Conservation (phyloP, 2,888 invertebrate genomes). For the Kuschelorhynchus macadamiae region DNA sequence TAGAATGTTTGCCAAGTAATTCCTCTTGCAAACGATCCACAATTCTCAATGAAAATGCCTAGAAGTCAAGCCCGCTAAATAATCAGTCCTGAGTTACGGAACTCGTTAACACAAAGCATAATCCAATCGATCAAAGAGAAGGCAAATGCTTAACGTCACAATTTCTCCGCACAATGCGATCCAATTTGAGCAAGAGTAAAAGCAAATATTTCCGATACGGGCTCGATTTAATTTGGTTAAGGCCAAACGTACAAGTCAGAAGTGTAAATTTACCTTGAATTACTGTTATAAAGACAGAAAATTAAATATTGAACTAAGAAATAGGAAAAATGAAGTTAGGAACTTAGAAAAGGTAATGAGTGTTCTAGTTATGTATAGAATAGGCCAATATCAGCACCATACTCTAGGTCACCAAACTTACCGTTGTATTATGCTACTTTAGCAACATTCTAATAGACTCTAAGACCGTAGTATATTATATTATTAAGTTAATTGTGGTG, state of each 20-base stretch:
- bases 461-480: no score
- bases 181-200: conserved; percentile 41
- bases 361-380: no score
- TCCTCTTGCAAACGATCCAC: background rate
- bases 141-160: conserved; percentile 16
- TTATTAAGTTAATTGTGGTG: no score
- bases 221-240: conserved; percentile 41
- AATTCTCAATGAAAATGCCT: background rate
- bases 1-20: no score
- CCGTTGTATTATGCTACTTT: no score
- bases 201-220: conserved; percentile 43
- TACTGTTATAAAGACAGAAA: no score
- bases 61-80: conserved; percentile 4
- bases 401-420: no score
- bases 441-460: no score
- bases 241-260: conserved; percentile 10
- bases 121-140: conserved; percentile 34
- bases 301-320: no score
- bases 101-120: conserved; percentile 37
- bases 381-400: no score
- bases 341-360: no score
- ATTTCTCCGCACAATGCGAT: conserved; percentile 32
- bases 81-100: conserved; percentile 19
- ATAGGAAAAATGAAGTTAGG: no score
- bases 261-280: conserved; percentile 1